Conservation (phyloP, 2,797 vertebrate genomes). For the Enteromius argenteus region DNA sequence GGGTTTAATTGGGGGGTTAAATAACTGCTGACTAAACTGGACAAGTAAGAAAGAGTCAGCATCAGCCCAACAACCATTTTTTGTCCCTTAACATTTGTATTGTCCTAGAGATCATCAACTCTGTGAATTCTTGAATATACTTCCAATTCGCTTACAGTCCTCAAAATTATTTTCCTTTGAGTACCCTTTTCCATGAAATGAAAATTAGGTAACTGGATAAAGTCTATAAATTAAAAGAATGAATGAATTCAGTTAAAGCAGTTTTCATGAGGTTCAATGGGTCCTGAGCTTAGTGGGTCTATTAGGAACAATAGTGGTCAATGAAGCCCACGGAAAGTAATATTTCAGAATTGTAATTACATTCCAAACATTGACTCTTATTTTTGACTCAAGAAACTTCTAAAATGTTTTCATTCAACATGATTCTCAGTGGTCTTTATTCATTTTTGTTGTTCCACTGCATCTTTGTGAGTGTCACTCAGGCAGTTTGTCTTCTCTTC, state of each 20-base stretch:
- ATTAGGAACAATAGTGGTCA: not conserved
- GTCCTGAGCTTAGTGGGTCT: not conserved
- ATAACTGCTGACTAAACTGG: not conserved
- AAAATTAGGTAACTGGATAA: not conserved
- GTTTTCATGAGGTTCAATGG: not conserved
- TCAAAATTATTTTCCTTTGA: not conserved
- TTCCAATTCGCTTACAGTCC: not conserved
- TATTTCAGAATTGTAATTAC: slow-evolving; percentile 1
- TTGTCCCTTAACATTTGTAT: not conserved
- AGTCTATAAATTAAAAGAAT: not conserved
- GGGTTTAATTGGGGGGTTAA: not conserved
- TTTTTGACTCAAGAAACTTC: not conserved
- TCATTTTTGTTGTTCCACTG: not conserved
- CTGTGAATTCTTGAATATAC: not conserved
- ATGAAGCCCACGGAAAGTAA: not conserved
- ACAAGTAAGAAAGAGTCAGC: not conserved
- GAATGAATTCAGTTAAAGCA: not conserved
- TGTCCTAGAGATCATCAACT: not conserved
- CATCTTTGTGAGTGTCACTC: not conserved
- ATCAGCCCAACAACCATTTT: not conserved
- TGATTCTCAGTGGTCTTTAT: not conserved
- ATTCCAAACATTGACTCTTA: not conserved
- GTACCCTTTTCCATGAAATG: not conserved
- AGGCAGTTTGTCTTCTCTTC: not conserved
- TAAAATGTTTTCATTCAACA: slow-evolving; percentile 6